These are phyloP conservation scores for Rhabdornis inornatus DNA, from an alignment of 2,113 vertebrate species.

Conservation along the genomic window DNA sequence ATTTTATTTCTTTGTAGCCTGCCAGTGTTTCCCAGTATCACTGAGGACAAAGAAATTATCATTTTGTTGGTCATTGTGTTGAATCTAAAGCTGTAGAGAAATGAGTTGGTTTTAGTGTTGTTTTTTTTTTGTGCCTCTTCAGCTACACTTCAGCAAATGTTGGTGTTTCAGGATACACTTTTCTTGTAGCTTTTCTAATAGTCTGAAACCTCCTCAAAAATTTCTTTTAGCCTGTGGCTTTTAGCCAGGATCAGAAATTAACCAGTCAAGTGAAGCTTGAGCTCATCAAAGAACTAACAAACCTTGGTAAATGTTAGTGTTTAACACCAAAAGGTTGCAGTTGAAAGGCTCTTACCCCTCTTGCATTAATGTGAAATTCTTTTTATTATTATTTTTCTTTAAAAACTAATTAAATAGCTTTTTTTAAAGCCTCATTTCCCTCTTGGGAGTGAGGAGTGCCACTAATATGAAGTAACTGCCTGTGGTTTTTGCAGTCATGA, in stretches of 20 bases:
- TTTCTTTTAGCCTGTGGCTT: not conserved
- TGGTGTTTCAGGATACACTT: not conserved
- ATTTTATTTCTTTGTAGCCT: not conserved
- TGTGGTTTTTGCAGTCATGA: not conserved
- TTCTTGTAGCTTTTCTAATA: not conserved
- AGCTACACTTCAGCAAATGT: not conserved
- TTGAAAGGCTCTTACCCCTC: not conserved
- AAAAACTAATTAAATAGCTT: not conserved
- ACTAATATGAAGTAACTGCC: not conserved
- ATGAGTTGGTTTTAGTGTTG: not conserved
- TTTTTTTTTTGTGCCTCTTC: not conserved
- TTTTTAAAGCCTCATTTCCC: not conserved
- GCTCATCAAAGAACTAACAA: not conserved
- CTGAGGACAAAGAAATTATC: not conserved
- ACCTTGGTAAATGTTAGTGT: not conserved
- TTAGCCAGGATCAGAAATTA: not conserved
- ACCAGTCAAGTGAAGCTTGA: not conserved
- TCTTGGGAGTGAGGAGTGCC: rapidly evolving
- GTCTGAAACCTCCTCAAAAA: not conserved
- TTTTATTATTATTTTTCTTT: not conserved
- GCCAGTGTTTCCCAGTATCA: not conserved
- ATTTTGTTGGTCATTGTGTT: rapidly evolving
- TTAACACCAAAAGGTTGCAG: not conserved
- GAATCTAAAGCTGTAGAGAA: not conserved
- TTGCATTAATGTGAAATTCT: not conserved